A percentile compares a stretch with the other conserved stretches of the same genome.
phyloP scores from a whole-genome alignment of 2,888 invertebrate genomes.

The Malthinus seriepunctatus region DNA sequence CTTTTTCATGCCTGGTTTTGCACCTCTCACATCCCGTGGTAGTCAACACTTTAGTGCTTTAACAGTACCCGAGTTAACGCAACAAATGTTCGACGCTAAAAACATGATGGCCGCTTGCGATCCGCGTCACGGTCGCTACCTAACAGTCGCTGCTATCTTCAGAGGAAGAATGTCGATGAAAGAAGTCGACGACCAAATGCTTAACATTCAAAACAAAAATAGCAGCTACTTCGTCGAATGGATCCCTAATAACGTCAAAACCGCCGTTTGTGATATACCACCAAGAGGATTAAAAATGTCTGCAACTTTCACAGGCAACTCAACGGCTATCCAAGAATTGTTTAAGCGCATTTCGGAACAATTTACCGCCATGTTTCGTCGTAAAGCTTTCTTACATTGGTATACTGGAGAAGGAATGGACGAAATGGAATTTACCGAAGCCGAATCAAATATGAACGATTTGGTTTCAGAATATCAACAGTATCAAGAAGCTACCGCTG shows the following conservation, averaged over 20 bases:
- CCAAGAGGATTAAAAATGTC: conserved; percentile 77
- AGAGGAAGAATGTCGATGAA: conserved; percentile 76
- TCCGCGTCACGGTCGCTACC: conserved; percentile 70
- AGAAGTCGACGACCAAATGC: conserved; percentile 77
- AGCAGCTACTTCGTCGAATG: conserved; percentile 68
- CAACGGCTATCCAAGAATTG: conserved; percentile 75
- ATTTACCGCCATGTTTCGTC: conserved; percentile 77
- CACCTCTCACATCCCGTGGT: conserved; percentile 86
- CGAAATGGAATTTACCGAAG: conserved; percentile 96
- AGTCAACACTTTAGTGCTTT: conserved; percentile 70
- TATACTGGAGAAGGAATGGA: conserved; percentile 98
- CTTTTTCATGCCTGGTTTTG: conserved; percentile 96
- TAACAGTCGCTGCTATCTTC: conserved; percentile 74
- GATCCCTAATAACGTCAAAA: conserved; percentile 84
- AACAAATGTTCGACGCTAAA: conserved; percentile 78
- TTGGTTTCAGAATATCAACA: conserved; percentile 90
- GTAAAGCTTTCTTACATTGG: conserved; percentile 93
- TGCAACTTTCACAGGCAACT: conserved; percentile 77
- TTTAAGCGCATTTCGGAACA: conserved; percentile 75
- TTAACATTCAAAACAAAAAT: conserved; percentile 67
- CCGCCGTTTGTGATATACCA: conserved; percentile 80
- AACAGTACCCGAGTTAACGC: conserved; percentile 75
- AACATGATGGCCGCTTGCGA: conserved; percentile 82
- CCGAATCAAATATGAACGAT: conserved; percentile 94
- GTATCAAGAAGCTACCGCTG: conserved; percentile 82